Percentiles rank a stretch among this genome's conserved stretches.
These are phyloP conservation scores for Hirtodrosophila alboralis DNA, from an alignment of 2,888 invertebrate species.

Conservation along the genomic window DNA sequence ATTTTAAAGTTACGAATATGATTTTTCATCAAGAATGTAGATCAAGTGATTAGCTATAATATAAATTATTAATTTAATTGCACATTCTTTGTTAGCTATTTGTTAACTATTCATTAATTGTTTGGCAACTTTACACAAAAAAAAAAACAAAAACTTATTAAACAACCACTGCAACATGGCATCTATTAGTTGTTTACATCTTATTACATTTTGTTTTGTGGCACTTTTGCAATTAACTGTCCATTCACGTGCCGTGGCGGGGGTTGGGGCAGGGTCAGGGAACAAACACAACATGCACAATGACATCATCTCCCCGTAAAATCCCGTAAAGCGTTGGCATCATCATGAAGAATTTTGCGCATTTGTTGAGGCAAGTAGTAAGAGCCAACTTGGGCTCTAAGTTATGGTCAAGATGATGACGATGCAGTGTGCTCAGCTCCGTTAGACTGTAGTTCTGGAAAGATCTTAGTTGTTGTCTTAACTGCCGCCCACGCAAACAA, in stretches of 20 bases:
- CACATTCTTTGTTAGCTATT: no score
- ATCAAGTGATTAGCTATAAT: no score
- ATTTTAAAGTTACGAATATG: no score
- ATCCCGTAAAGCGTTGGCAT: background rate
- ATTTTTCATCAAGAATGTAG: no score
- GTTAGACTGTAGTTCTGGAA: conserved; percentile 15
- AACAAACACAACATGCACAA: conserved; percentile 25
- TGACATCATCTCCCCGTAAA: conserved; percentile 54
- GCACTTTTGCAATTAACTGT: conserved; percentile 58
- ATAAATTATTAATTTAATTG: no score
- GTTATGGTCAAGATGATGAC: conserved; percentile 23
- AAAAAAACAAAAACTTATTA: conserved; percentile 7
- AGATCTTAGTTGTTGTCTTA: conserved; percentile 3
- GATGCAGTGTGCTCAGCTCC: conserved; percentile 17
- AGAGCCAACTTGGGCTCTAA: conserved; percentile 11
- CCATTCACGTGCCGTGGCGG: conserved; percentile 57
- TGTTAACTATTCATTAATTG: no score
- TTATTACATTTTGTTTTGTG: conserved; percentile 37
- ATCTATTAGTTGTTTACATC: conserved; percentile 33
- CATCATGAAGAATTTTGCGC: conserved; percentile 36
- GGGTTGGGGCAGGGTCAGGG: no score
- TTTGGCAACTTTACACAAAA: background rate
- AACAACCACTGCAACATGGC: conserved; percentile 22
- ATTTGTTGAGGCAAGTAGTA: conserved; percentile 11
- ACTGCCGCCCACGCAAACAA: conserved; percentile 28